Conservation (phyloP, 64 coral and sea anemone species). For the Trachythela sp. region DNA sequence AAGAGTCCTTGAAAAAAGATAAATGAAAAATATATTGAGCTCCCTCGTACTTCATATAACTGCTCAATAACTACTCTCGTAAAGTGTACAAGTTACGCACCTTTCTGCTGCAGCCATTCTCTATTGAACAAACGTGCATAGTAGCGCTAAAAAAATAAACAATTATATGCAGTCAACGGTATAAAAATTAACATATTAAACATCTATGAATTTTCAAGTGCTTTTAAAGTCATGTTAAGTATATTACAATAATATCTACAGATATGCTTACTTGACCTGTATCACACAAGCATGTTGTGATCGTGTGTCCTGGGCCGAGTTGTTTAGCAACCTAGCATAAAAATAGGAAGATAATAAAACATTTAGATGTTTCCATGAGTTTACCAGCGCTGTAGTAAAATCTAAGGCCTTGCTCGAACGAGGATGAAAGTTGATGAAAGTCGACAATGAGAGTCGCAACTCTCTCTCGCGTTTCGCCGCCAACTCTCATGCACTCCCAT, state of each 20-base stretch:
- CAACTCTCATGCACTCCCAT: neutral
- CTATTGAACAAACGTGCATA: constrained; percentile 50
- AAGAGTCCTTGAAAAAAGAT: neutral
- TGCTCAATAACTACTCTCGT: neutral
- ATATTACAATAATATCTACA: neutral
- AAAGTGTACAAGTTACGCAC: neutral
- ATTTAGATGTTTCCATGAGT: too few relatives aligned
- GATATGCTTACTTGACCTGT: constrained; percentile 62
- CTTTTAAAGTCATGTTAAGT: neutral
- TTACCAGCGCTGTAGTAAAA: too few relatives aligned
- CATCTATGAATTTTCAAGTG: too few relatives aligned
- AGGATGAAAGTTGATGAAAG: neutral
- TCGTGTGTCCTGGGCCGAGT: constrained; percentile 76
- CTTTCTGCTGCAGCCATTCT: constrained; percentile 52
- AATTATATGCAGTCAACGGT: neutral
- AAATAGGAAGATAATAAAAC: too few relatives aligned
- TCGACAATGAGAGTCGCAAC: neutral
- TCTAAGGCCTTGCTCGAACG: neutral
- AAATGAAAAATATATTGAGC: neutral
- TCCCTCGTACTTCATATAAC: neutral
- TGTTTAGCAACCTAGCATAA: constrained; percentile 67
- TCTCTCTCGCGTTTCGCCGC: too few relatives aligned
- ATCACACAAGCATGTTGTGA: constrained; percentile 85
- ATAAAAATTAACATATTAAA: neutral
- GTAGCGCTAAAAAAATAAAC: constrained; percentile 36